Evolutionary conservation across 2,797 vertebrate species (phyloP).

Genomic region (Discoglossus pictus): DNA sequence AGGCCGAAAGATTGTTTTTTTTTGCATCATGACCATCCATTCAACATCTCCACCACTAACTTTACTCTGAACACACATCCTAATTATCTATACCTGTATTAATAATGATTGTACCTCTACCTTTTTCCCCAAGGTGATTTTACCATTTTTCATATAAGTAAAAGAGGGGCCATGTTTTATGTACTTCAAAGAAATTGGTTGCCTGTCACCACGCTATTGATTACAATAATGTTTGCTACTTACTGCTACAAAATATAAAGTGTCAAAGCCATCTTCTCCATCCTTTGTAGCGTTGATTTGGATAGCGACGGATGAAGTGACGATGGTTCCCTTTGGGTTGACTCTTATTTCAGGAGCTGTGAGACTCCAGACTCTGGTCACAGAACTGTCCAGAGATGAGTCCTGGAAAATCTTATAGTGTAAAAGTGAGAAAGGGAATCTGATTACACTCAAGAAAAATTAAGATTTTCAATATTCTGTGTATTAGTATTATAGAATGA

Average conservation of each 20-base stretch:
- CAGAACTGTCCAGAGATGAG: conserved; percentile 52
- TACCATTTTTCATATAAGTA: too few relatives aligned
- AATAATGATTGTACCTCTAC: too few relatives aligned
- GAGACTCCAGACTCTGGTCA: conserved; percentile 72
- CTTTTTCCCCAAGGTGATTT: too few relatives aligned
- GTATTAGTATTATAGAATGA: background rate
- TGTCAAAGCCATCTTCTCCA: conserved; percentile 20
- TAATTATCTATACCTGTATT: too few relatives aligned
- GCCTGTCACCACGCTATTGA: too few relatives aligned
- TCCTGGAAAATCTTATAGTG: conserved; percentile 55
- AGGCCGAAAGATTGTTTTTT: too few relatives aligned
- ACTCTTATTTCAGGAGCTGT: conserved; percentile 65
- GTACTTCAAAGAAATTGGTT: too few relatives aligned
- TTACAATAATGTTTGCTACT: conserved; percentile 39
- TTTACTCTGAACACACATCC: too few relatives aligned
- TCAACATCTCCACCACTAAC: too few relatives aligned
- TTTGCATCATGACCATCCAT: too few relatives aligned
- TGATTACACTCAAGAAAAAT: too few relatives aligned
- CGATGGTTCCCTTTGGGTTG: conserved; percentile 61
- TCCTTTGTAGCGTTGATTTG: conserved; percentile 60
- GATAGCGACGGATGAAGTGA: conserved; percentile 63
- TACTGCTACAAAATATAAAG: conserved; percentile 75
- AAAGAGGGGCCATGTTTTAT: too few relatives aligned
- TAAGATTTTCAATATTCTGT: background rate
- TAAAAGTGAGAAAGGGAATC: background rate